Base-by-base conservation (phyloP, 2,888 invertebrate genomes). In the Protula sp. region DNA sequence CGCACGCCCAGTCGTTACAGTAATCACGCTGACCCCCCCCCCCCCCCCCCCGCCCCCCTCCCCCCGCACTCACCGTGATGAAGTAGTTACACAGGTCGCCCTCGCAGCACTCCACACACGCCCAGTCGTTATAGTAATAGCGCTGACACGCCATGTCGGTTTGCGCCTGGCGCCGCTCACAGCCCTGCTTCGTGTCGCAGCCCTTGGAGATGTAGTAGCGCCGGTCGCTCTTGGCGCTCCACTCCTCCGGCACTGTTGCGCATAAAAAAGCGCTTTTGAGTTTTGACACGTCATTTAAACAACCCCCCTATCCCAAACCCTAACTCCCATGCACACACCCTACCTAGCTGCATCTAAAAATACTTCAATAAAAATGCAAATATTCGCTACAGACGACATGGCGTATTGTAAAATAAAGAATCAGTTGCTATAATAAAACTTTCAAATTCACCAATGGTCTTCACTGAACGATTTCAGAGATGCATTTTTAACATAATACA, bases 1-100 rank as follows among this genome's bases (percentile, higher is more conserved):
- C 89, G 82, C 95, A 97, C 66, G 89, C 88, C 97, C 97, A 97
- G 82, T 97, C 95, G 76, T 92, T 89, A 76, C 94, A 98, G 93
- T 79, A 80, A 60, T 61, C 62, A 28, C 67, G 52, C 22, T 64
- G 57, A 52, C n/a, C n/a, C n/a, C n/a, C n/a, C n/a, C n/a, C n/a
- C n/a, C n/a, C n/a, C n/a, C n/a, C n/a, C n/a, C n/a, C 24, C 19
- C 22, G 28, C 28, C 4, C 2, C 2, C 47, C 30, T 29, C 28
- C 53, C n/a, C 28, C 30, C n/a, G n/a, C n/a, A 87, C 92, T 90
- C 84, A 95, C 94, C 77, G 95, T 91, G 56, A 94, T 87, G 80
- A 88, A 97, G 79, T 91, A 95, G 81, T 97, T 97, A 82, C 95
- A 97, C 58, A 92, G 86, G 81, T 97, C 95, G 54, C 95, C 95